Evolutionary conservation across 2,113 vertebrate genomes (phyloP).

Genomic region (Xenopus laevis): DNA sequence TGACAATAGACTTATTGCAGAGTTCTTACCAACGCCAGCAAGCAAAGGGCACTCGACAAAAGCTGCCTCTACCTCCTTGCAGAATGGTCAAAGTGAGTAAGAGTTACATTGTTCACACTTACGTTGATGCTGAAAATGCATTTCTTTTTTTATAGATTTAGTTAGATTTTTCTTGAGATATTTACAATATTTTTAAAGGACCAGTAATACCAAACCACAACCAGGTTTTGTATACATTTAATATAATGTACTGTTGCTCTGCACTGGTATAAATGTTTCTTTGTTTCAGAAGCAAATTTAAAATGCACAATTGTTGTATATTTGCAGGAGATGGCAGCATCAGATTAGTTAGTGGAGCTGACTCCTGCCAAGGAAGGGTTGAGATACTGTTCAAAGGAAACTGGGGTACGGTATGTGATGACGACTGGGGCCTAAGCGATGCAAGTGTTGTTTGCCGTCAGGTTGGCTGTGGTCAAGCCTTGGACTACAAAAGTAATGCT

Average conservation of each 20-base stretch:
- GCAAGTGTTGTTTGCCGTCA: conserved; percentile 87
- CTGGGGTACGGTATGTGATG: conserved; percentile 94
- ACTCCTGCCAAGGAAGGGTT: conserved; percentile 83
- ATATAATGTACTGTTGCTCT: no score
- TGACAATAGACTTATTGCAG: conserved; percentile 54
- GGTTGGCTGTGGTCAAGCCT: conserved; percentile 73
- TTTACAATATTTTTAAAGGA: no score
- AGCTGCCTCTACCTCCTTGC: conserved; percentile 40
- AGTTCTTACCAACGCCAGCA: conserved; percentile 54
- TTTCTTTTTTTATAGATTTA: no score
- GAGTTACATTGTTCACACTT: no score
- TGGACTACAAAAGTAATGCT: conserved; percentile 76
- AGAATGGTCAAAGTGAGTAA: conserved; percentile 66
- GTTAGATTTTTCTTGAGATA: no score
- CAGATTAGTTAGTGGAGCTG: conserved; percentile 71
- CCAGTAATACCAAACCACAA: no score
- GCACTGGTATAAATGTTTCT: no score
- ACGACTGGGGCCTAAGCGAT: conserved; percentile 82
- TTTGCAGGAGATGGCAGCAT: conserved; percentile 78
- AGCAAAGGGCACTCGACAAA: conserved; percentile 57
- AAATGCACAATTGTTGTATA: conserved; percentile 4
- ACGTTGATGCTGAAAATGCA: no score
- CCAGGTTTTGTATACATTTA: no score
- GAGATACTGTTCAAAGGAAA: conserved; percentile 82
- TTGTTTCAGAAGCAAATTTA: no score